phyloP scores from a whole-genome alignment of 2,797 vertebrate genomes.

The Enteromius argenteus region DNA sequence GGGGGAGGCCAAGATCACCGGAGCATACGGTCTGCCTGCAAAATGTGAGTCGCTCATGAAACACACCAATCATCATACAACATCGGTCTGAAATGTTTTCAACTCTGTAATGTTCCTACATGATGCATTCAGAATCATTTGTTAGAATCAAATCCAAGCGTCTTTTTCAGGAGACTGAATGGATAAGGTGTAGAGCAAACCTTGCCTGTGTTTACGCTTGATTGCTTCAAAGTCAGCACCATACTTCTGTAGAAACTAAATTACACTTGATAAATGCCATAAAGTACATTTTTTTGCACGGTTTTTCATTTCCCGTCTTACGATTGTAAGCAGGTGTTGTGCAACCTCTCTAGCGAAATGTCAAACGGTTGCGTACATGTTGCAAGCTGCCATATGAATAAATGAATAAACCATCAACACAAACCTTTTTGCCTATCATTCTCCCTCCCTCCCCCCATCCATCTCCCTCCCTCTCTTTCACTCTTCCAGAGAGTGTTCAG shows the following conservation, averaged over 20 bases:
- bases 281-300: background rate
- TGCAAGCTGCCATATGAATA: constrained; percentile 28
- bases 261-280: constrained; percentile 41
- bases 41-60: constrained; percentile 82
- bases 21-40: constrained; percentile 88
- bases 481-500: constrained; percentile 58
- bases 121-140: constrained; percentile 3
- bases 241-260: constrained; percentile 34
- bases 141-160: background rate
- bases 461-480: constrained; percentile 36
- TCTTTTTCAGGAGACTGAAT: background rate
- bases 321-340: constrained; percentile 34
- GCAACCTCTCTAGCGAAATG: constrained; percentile 43
- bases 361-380: constrained; percentile 36
- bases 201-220: background rate
- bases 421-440: constrained; percentile 43
- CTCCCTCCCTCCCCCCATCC: constrained; percentile 9
- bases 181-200: background rate
- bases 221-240: constrained; percentile 20
- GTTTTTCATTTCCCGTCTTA: constrained; percentile 11
- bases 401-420: constrained; percentile 40
- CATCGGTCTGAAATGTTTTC: constrained; percentile 9
- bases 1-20: constrained; percentile 87
- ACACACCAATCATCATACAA: background rate
- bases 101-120: background rate